Base-by-base conservation (phyloP, 2,113 vertebrate genomes). In the Cairina moschata region DNA sequence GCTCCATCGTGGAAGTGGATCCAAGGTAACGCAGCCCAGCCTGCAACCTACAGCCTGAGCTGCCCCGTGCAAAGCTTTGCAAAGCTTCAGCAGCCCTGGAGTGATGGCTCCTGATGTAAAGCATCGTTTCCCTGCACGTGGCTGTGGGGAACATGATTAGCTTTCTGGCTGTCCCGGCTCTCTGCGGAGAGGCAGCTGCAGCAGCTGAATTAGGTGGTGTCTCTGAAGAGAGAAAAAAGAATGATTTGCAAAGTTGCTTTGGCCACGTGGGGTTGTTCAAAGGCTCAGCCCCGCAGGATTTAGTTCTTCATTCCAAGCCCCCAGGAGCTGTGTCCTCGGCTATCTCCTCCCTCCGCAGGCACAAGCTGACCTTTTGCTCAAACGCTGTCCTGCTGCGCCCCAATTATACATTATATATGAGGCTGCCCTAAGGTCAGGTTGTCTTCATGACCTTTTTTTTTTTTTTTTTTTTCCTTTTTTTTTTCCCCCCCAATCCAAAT, bases 241-340 rank as follows among this genome's bases (percentile, higher is more conserved):
- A 28, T 72, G 36, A 46, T 76, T 29, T 68, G 32, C 25, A 46
- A 46, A 76, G 32, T 60, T 59, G 55, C 40, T 60, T 63, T 63
- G 62, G 62, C 62, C 42, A 0, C 2, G 0, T 0, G 8, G 36
- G 59, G 58, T 11, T 13, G 13, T 31, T 55, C 4, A 7, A 25
- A 4, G 6, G 66, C 44, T 58, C 20, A 4, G 10, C 13, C 25
- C 13, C 0, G 0, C 0, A 0, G 58, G 4, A 54, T 68, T 63
- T 2, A 5, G 10, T 15, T 86, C 89, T 58, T 63, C 13, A 0
- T 44, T 42, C 44, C 54, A 20, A 18, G 13, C 16, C 13, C 1
- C 0, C 0, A 7, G 36, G 42, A 67, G 18, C 21, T 44, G 36
- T 36, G 17, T 40, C 36, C 36, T 63, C 62, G 26, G 62, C 62